phyloP scores from a whole-genome alignment of 2,113 vertebrate species.

The Rhombomys opimus region DNA sequence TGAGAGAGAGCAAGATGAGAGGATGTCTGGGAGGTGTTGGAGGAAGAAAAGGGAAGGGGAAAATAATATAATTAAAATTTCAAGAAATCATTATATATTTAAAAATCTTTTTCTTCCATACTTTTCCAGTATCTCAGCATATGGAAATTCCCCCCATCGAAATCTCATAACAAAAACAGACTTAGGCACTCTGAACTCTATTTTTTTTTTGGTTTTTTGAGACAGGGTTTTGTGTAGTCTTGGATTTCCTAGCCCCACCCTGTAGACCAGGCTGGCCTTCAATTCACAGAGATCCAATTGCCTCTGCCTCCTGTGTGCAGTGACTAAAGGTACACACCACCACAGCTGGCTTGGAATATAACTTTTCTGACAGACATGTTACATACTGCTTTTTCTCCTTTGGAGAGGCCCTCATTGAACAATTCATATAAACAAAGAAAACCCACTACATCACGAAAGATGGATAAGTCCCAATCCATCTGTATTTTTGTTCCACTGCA shows the following conservation, averaged over 20 bases:
- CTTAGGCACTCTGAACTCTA: neutral
- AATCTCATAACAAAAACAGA: neutral
- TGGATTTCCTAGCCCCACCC: no score
- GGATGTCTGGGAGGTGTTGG: neutral
- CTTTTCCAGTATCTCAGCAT: slow-evolving; percentile 5
- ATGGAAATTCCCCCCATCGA: neutral
- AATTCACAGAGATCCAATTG: no score
- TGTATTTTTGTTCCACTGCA: neutral
- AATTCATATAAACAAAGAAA: neutral
- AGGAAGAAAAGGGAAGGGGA: neutral
- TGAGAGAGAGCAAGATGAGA: neutral
- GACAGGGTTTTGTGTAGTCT: no score
- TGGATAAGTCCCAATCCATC: neutral
- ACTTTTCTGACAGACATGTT: neutral
- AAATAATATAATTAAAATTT: neutral
- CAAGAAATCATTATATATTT: neutral
- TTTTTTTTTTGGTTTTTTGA: no score
- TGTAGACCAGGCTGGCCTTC: no score
- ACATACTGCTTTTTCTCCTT: neutral
- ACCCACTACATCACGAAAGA: neutral
- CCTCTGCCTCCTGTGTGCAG: no score
- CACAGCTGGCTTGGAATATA: neutral
- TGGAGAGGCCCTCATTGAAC: neutral
- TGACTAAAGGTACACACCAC: no score
- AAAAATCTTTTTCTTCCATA: neutral